Evolutionary conservation across 2,888 invertebrate species (phyloP), one percentile per base, ranked within the genome.

Genomic region (Melanophora roralis): DNA sequence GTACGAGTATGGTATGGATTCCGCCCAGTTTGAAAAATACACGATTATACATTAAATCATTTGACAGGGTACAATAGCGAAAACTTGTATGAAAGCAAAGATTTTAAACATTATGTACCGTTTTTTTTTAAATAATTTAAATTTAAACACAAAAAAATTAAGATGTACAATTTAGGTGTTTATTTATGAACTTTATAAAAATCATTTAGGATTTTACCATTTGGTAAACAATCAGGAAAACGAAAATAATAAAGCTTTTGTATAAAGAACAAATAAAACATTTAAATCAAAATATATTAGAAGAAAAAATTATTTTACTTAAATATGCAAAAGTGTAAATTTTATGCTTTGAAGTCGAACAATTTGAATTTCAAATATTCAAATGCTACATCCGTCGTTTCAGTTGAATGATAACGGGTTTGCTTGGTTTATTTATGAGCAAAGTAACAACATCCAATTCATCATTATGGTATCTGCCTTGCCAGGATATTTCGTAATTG

Each of bases 341-440:
- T 45, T 19, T 11, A 2, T 23, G 1, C 7, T 45, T 23, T 19
- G 4, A 40, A 38, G 19, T 8, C 47, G 38, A 27, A 1, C 8
- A n/a, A 77, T 83, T 84, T 83, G 81, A 80, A 75, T 83, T 83
- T 81, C 77, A 76, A 83, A 84, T 83, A 16, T 34, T 19, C 59
- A 45, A 53, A 45, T 74, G 51, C 14, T 68, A 43, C 16, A 53
- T 69, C 38, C 88, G 84, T 51, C 83, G 59, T 62, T 83, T 82
- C 19, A 89, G 69, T 14, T 83, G 83, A 55, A 89, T 85, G 62
- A 81, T 78, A 6, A 89, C 86, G 19, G 88, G 93, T 82, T 92
- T 91, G 88, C 95, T 93, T 0, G 97, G 97, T 86, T 94, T 94
- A 87, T 97, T 97, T 73, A 97, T 96, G 27, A 96, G 90, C 64